These are phyloP conservation scores for Telmatochromis brachygnathus DNA, from an alignment of 2,113 vertebrate species.

Conservation along the genomic window DNA sequence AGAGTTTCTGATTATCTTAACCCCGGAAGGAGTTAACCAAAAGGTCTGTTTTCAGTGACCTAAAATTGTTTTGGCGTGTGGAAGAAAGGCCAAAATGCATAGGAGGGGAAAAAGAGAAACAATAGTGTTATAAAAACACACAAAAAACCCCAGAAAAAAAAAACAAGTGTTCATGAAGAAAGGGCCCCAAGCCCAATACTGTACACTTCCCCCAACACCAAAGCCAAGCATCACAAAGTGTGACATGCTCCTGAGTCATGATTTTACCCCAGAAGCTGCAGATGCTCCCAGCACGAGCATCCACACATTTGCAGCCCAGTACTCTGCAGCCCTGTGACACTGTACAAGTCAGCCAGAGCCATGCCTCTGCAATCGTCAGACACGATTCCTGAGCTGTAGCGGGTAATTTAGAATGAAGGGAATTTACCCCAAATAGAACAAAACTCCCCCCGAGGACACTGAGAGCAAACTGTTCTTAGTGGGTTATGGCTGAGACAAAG, in stretches of 20 bases:
- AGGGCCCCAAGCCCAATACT: background rate
- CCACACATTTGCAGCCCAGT: slow-evolving; percentile 8
- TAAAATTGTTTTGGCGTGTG: background rate
- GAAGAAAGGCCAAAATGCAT: background rate
- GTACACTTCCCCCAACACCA: background rate
- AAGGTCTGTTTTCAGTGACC: background rate
- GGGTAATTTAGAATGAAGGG: slow-evolving; percentile 58
- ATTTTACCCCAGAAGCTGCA: slow-evolving; percentile 26
- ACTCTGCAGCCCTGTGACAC: slow-evolving; percentile 36
- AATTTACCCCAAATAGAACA: slow-evolving; percentile 65
- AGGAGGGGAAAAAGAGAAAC: background rate
- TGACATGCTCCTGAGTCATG: slow-evolving; percentile 42
- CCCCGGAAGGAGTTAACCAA: background rate
- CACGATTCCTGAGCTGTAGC: slow-evolving; percentile 35
- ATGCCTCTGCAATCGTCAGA: slow-evolving; percentile 51
- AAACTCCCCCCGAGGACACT: slow-evolving; percentile 41
- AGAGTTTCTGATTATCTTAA: background rate
- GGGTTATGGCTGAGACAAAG: slow-evolving; percentile 44
- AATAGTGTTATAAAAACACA: background rate
- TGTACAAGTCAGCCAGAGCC: slow-evolving; percentile 37
- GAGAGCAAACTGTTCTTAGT: slow-evolving; percentile 52
- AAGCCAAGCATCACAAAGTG: background rate
- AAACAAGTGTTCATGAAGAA: background rate
- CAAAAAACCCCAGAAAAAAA: background rate
- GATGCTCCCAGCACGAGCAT: slow-evolving; percentile 15